Base-by-base conservation (phyloP, 2,888 invertebrate genomes). In the Hemicrepidius hirtus region DNA sequence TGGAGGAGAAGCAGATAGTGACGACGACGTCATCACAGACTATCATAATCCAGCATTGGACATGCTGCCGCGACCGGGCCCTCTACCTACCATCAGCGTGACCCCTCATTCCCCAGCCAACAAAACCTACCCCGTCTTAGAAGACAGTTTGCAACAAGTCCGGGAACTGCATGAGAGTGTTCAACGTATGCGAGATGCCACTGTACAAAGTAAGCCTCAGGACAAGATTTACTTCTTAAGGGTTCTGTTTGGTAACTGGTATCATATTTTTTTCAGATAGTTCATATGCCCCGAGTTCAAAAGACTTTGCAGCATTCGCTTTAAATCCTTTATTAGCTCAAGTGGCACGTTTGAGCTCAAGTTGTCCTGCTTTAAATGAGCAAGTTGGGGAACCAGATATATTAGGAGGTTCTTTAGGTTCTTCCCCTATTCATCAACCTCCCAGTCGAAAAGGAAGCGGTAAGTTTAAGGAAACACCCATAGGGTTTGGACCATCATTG, bases 61-160 rank as follows among this genome's bases (percentile, higher is more conserved):
- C 80, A 81, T 72, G 78, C 79, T 82, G 79, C 78, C 82, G 74
- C 81, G 85, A 77, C 84, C 85, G 77, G 84, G 85, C 66, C 88
- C 90, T 67, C 85, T 92, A 85, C 95, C 95, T 74, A 95, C 93
- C 70, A 95, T 96, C 84, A 95, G 95, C 87, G 95, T 96, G 76
- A 95, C 95, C 70, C 95, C 95, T 13, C 95, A 95, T 86, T 95
- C 95, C 77, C 95, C 95, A 10, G 94, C 95, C 75, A 91, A 90
- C 76, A 92, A 92, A 80, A 91, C 91, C 80, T 91, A 92, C 83
- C 91, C 91, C 68, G 89, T 92, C 76, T 76, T 86, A 83, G 94
- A 94, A 82, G 94, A 94, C 85, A 94, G 93, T 82, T 85, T 93
- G 78, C 92, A 92, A 80, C 93, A 94, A 83, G 88, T 95, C 75